These are phyloP conservation scores for Euphydryas editha DNA, from an alignment of 2,888 invertebrate genomes.

Conservation along the genomic window DNA sequence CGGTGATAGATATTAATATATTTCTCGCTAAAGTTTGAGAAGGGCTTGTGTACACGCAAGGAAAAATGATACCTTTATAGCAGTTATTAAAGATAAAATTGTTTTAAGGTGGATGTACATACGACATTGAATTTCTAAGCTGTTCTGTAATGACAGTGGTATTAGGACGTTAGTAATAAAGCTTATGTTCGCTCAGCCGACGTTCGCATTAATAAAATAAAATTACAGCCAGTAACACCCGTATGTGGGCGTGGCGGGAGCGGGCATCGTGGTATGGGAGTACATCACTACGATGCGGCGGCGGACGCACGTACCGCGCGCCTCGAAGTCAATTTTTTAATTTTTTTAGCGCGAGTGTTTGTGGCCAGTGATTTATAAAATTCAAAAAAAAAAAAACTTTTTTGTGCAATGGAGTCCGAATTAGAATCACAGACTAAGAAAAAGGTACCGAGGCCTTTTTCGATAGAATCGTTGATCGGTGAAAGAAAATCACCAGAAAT, in stretches of 20 bases:
- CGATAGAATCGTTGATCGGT: constrained; percentile 85
- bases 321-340: constrained; percentile 41
- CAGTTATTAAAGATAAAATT: constrained; percentile 11
- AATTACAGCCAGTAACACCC: constrained; percentile 74
- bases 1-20: background rate
- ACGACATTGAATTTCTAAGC: constrained; percentile 40
- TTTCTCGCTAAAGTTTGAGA: background rate
- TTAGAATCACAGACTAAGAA: constrained; percentile 67
- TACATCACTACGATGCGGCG: constrained; percentile 59
- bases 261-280: constrained; percentile 50
- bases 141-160: constrained; percentile 58
- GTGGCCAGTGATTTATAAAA: constrained; percentile 30
- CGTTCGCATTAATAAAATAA: constrained; percentile 71
- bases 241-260: constrained; percentile 73
- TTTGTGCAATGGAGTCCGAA: constrained; percentile 65
- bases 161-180: constrained; percentile 66
- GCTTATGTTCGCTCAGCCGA: constrained; percentile 70
- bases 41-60: background rate
- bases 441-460: constrained; percentile 84
- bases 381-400: background rate
- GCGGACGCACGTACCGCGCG: constrained; percentile 57
- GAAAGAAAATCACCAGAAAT: constrained; percentile 77
- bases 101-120: constrained; percentile 26
- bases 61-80: background rate
- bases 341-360: constrained; percentile 37